Base-by-base conservation (phyloP, 1,140 invertebrate species). In the Telenomus remus region DNA sequence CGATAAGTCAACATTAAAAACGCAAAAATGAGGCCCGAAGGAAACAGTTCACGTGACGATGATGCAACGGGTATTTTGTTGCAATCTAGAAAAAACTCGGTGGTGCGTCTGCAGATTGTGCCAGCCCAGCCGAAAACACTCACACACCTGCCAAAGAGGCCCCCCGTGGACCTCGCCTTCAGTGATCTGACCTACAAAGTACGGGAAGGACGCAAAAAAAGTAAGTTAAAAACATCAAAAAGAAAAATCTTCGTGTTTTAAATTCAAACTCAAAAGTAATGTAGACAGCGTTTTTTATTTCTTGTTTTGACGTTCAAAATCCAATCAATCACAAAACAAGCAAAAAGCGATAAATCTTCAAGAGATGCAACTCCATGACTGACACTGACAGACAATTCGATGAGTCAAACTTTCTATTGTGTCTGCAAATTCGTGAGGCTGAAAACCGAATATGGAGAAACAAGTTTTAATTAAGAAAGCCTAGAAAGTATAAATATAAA, bases 81-180 rank as follows among this genome's bases (percentile, higher is more conserved):
- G 73, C 81, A 85, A 80, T 81, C 85, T 82, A 91, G 90, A 84
- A 91, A 90, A 74, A 88, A 85, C 27, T 91, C 90, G 14, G 78
- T 68, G 33, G 84, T 89, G 54, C 90, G 91, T 80, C 87, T 93
- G 78, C 91, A 91, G 74, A 92, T 93, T 73, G 84, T 89, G 6
- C 92, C 92, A 14, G 85, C 89, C 10, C 93, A 94, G 84, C 92
- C 91, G 11, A 95, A 94, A 86, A 94, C 92, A 4, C 90, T 95
- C 42, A 93, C 93, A 49, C 94, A 96, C 84, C 89, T 97, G 57
- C 94, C 94, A 7, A 92, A 94, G 82, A 91, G 95, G 80, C 94
- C 94, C 42, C 93, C 95, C 49, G 95, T 97, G 66, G 95, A 97
- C 82, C 89, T 97, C 84, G 94, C 94, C 54, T 97, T 97, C 86